Evolutionary conservation across 2,113 vertebrate genomes (phyloP).

Genomic region (Pipra filicauda): DNA sequence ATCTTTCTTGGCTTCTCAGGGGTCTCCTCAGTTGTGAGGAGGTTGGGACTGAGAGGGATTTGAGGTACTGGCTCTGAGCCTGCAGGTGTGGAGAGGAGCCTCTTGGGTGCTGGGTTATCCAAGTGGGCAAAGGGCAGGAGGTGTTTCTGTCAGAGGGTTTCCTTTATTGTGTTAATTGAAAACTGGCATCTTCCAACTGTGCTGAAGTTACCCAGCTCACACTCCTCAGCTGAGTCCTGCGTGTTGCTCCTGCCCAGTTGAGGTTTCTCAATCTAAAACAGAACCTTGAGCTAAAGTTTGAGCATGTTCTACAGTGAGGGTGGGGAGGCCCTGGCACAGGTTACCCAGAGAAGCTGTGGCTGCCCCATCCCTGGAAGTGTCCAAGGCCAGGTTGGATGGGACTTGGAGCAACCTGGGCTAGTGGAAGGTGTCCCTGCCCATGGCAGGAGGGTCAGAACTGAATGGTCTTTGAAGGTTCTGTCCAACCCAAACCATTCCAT

Average conservation of each 20-base stretch:
- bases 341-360: background rate
- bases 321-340: background rate
- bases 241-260: background rate
- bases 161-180: background rate
- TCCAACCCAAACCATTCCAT: background rate
- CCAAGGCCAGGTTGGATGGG: background rate
- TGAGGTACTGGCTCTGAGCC: background rate
- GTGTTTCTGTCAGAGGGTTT: background rate
- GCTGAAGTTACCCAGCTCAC: background rate
- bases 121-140: background rate
- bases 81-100: background rate
- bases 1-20: background rate
- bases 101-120: background rate
- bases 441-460: background rate
- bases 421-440: background rate
- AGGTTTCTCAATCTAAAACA: background rate
- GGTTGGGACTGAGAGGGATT: background rate
- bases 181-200: background rate
- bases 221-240: background rate
- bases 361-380: background rate
- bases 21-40: background rate
- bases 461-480: background rate
- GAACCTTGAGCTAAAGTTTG: background rate
- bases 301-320: background rate
- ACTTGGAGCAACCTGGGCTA: background rate